Conservation (phyloP, 2,113 vertebrate species). For the Junco hyemalis region DNA sequence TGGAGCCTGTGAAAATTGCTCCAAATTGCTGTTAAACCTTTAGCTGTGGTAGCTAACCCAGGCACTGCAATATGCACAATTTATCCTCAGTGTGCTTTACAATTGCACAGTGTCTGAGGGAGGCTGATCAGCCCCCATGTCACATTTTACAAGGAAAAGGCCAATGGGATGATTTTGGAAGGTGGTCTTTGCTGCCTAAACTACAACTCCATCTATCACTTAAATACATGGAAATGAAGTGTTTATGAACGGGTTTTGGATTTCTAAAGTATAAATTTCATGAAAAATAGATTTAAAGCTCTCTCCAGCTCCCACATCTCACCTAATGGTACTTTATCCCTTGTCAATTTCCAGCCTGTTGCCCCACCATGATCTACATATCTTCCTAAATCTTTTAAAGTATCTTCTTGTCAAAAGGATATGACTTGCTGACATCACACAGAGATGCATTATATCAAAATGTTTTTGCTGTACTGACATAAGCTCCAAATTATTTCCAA, state of each 20-base stretch:
- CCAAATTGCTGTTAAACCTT: background rate
- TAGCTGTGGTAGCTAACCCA: background rate
- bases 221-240: background rate
- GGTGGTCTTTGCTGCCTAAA: background rate
- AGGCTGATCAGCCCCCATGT: background rate
- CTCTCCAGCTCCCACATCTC: background rate
- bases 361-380: background rate
- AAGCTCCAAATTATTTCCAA: background rate
- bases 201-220: background rate
- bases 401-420: background rate
- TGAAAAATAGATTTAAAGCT: background rate
- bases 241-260: background rate
- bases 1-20: background rate
- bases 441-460: background rate
- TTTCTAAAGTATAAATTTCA: background rate
- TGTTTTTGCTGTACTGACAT: background rate
- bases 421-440: background rate
- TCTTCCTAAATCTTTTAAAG: background rate
- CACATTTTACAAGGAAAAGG: background rate
- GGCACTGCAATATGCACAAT: background rate
- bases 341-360: background rate
- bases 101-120: background rate
- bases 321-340: background rate
- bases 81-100: background rate
- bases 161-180: background rate